phyloP scores from a whole-genome alignment of 2,797 vertebrate species.

The Loriculus beryllinus region DNA sequence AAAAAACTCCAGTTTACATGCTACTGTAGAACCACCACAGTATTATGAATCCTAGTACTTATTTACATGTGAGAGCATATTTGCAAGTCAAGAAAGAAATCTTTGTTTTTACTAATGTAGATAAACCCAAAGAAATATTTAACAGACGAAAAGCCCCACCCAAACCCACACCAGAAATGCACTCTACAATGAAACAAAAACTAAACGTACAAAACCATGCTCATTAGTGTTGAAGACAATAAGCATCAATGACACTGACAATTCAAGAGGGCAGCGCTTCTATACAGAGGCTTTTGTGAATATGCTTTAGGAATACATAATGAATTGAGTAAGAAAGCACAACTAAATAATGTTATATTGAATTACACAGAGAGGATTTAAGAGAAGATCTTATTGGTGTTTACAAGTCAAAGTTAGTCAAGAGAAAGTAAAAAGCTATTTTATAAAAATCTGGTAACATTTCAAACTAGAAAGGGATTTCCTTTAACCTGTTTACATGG shows the following conservation, averaged over 20 bases:
- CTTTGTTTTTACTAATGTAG: not conserved
- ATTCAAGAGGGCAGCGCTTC: constrained; percentile 17
- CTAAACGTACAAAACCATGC: constrained; percentile 24
- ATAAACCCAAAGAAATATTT: not conserved
- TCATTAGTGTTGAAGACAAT: constrained; percentile 59
- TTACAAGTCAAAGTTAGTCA: not conserved
- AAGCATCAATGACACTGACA: constrained; percentile 74
- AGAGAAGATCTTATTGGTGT: not conserved
- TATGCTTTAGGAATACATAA: not conserved
- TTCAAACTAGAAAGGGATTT: not conserved
- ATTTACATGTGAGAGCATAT: not conserved
- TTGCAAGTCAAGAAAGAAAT: not conserved
- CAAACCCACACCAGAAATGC: not conserved
- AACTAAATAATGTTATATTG: not conserved
- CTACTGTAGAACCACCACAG: not conserved
- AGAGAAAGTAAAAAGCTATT: not conserved
- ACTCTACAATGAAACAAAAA: constrained; percentile 39
- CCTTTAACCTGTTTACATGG: not conserved
- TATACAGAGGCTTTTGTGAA: not conserved
- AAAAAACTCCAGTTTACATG: not conserved
- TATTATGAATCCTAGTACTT: not conserved
- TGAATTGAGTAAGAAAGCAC: not conserved
- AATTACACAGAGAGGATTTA: not conserved
- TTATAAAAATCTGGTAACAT: not conserved
- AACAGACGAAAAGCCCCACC: not conserved